Evolutionary conservation across 2,797 vertebrate species (phyloP), one percentile per base, ranked within the genome.

Genomic region (Allobates femoralis): DNA sequence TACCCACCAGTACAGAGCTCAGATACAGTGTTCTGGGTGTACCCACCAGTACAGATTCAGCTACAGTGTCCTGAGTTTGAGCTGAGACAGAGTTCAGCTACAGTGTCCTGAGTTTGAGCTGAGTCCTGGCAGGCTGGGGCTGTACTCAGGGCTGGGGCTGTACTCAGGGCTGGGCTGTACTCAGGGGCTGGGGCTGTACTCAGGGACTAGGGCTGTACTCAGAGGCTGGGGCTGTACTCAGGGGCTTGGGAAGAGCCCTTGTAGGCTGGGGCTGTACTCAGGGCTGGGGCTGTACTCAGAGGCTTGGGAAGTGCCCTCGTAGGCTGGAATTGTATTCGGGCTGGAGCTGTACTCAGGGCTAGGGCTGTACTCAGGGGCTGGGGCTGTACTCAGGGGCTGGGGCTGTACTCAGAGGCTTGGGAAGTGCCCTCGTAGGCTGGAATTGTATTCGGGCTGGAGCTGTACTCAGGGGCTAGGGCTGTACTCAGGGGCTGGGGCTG

Each of bases 131-230:
- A 15, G 3, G 14, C 8, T 12, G n/a, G 18, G 18, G 19, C 15
- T 30, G 50, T 14, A 6, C 26, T 76, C 32, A 1, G 55, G 2
- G 11, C 14, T 55, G 51, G 28, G 75, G 30, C 28, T 56, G 75
- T 21, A 8, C 23, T 37, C 51, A 55, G 51, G 51, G 51, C 10
- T 55, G 51, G 51, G 14, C 18, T 6, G 2, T 12, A 15, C 18
- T 55, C 2, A n/a, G n/a, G 37, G 73, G 56, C 69, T 76, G 7
- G 30, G 55, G 32, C 50, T 56, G 73, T 26, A 41, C 50, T 51
- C 60, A 19, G 66, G 53, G 46, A 64, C 80, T n/a, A 15, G 79
- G 58, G 56, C 60, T 77, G 77, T 82, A 77, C 77, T 77, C 85
- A 82, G 46, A 15, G 51, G 51, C 51, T 53, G 5, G 51, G 51